Base-by-base conservation (phyloP, 1,140 invertebrate species). In the Hestina assimilis region DNA sequence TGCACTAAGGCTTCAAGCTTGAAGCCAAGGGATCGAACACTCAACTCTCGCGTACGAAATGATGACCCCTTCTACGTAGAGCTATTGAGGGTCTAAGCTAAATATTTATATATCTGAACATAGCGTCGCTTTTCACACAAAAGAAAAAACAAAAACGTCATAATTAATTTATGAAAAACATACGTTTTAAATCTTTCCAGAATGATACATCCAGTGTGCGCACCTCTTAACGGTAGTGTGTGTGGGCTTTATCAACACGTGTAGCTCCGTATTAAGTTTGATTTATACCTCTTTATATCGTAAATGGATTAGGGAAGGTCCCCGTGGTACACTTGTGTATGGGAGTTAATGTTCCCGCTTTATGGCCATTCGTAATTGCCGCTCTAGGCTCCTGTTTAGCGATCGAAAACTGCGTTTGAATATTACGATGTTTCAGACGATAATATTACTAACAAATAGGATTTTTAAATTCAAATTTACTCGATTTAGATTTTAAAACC, bases 271-370 rank as follows among this genome's bases (percentile, higher is more conserved):
- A 87, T 87, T 85, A 87, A 81, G 76, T 81, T 81, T 87, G 84
- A 87, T 87, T 87, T 87, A 87, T 84, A 82, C 75, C 74, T 78
- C 74, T 85, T 79, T 87, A 85, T 85, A 87, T 87, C 79, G 80
- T 83, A 83, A 87, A 87, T 79, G 83, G 79, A 85, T 87, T 87
- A 87, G 75, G 80, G 83, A 72, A 74, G 55, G 71, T 80, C 81
- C 81, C 75, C 67, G 57, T 40, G 61, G 69, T 65, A 65, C 66
- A 65, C 67, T 72, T 67, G 66, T 66, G 65, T 73, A 61, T 53
- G 62, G 63, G 57, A 62, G 56, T 62, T 80, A 71, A 74, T 79
- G 70, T 70, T 33, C 63, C 35, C 66, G 63, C 69, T 74, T 78
- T 74, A 75, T 78, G 70, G 68, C 66, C 57, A 68, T 70, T 54